Conservation (phyloP, 2,113 vertebrate genomes). For the Polypterus senegalus region DNA sequence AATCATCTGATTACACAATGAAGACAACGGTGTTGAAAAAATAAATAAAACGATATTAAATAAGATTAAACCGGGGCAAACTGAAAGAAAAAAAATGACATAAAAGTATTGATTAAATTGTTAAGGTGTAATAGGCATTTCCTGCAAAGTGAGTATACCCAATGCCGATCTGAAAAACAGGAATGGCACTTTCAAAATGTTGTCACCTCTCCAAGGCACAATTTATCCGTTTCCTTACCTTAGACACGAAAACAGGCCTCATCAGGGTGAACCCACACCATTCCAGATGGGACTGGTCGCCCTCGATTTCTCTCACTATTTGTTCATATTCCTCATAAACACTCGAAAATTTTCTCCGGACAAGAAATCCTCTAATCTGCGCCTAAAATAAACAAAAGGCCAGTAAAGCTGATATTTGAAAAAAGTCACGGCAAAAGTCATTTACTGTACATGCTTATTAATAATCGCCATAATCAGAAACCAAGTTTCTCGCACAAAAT, state of each 20-base stretch:
- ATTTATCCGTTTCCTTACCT: slow-evolving; percentile 22
- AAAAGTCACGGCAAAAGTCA: too few species aligned
- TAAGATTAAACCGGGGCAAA: neutral
- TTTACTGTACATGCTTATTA: too few species aligned
- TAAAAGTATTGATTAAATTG: neutral
- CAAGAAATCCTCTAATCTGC: slow-evolving; percentile 50
- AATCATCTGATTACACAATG: too few species aligned
- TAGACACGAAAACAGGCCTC: slow-evolving; percentile 48
- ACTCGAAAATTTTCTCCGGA: slow-evolving; percentile 44
- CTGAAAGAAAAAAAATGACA: neutral
- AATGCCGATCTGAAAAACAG: neutral
- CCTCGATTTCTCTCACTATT: slow-evolving; percentile 67
- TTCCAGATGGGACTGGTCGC: slow-evolving; percentile 38
- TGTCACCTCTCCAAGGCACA: neutral
- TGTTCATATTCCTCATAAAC: slow-evolving; percentile 59
- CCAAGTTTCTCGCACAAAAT: too few species aligned
- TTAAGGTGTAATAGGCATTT: neutral
- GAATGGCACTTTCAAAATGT: neutral
- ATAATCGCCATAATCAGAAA: too few species aligned
- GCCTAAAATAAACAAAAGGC: slow-evolving; percentile 40
- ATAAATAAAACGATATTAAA: too few species aligned
- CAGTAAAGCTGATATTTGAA: too few species aligned
- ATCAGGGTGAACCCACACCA: slow-evolving; percentile 50
- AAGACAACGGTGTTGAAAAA: too few species aligned
- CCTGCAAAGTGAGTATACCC: neutral